Evolutionary conservation across 1,140 invertebrate species (phyloP), one percentile per base, ranked within the genome.

Genomic region (Drosophila teissieri): DNA sequence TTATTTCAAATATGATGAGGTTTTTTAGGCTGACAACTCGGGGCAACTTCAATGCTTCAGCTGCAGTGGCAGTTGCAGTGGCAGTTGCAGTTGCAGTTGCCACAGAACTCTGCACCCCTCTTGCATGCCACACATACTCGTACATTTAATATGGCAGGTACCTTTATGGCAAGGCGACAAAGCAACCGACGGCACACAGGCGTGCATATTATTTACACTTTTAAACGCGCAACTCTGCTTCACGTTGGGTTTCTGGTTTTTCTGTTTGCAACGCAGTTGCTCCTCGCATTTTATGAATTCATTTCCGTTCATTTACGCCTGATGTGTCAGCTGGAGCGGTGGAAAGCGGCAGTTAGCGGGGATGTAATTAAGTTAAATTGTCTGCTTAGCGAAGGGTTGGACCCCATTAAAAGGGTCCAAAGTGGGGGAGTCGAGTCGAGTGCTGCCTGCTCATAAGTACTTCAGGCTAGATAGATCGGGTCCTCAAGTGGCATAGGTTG

Each of bases 301-400:
- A 86, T 88, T 86, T 86, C 83, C 83, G 83, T 86, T 86, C 79
- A 86, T 80, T 86, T 88, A 86, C 83, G 83, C 83, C 83, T 83
- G 79, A 86, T 88, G 84, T 79, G 76, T 73, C 64, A 56, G 51
- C 73, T 60, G 24, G 61, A 42, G 14, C 31, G 68, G 58, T 17
- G 24, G 65, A 31, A 51, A 51, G 72, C 53, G 56, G 44, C 73
- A 81, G 82, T 85, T 78, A 70, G 62, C 75, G 63, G 79, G 70
- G 42, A 79, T 64, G 75, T 86, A 88, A 88, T 86, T 89, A 89
- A 86, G 84, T 89, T 86, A 80, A 89, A 83, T 67, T 83, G 76
- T 65, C 69, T 74, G 82, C 44, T 54, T 70, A 53, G 73, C 53
- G 37, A 37, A 39, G 19, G 40, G 37, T n/a, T 14, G 42, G 10